Base-by-base conservation (phyloP, 53 echinoderm and acorn worm genomes). In the Patiria pectinifera region DNA sequence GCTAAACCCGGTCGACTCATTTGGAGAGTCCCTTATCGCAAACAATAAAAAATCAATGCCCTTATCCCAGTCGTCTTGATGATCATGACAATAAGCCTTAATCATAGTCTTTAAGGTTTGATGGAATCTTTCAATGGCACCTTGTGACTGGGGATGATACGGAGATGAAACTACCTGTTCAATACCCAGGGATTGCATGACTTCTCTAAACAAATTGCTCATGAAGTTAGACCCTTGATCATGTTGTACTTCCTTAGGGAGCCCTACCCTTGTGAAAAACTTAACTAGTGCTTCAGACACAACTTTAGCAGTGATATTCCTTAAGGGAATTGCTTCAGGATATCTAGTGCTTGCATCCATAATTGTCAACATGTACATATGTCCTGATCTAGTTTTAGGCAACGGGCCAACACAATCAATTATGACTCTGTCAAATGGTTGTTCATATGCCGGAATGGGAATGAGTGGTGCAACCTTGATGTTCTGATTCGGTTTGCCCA, bases 391-490 rank as follows among this genome's bases (percentile, higher is more conserved):
- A 45, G 96, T 86, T 71, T 86, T 96, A 11, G 96, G 94, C 14
- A 95, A 76, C 19, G 96, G 94, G 19, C 94, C 96, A 26, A 96
- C 96, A 92, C 96, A 96, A 80, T 95, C 96, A 26, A 94, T 80
- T 23, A 94, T 92, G 11, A 96, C 93, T 48, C 84, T 87, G 80
- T 83, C 71, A 84, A 96, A 96, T 19, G 96, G 96, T 47, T 93
- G 92, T 85, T 91, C 93, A 75, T 91, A 92, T 21, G 93, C 91
- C 21, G 96, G 96, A 24, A 92, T 95, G 23, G 92, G 94, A 58
- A 72, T 87, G 11, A 96, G 59, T 6, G 86, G 92, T 66, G 93
- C 93, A 48, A 25, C 12, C 14, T 82, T 82, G 18, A 85, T 83
- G 12, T 88, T 78, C 46, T 89, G 92, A 62, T 95, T 91, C 15